These are phyloP conservation scores for Podiceps cristatus DNA, from an alignment of 2,113 vertebrate species.

Conservation along the genomic window DNA sequence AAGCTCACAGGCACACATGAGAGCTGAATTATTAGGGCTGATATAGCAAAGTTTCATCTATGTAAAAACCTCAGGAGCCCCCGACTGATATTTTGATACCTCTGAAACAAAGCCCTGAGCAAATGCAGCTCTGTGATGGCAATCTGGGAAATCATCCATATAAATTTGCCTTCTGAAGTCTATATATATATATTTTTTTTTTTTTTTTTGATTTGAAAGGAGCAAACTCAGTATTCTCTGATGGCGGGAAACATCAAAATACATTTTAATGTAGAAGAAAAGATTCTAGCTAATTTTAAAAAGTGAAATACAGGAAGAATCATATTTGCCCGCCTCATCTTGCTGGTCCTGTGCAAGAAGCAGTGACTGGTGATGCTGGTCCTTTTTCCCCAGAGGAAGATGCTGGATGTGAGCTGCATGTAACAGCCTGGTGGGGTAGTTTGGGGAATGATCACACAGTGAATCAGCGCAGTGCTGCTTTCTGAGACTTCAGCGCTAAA, in stretches of 20 bases:
- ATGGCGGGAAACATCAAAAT: neutral
- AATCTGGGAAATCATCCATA: neutral
- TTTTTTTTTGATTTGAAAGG: neutral
- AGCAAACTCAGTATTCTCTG: neutral
- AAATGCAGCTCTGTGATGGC: neutral
- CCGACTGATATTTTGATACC: neutral
- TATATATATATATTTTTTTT: no score
- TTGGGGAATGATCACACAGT: neutral
- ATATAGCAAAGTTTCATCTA: neutral
- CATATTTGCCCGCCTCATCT: neutral
- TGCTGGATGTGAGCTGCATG: neutral
- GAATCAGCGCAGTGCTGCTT: neutral
- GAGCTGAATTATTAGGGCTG: neutral
- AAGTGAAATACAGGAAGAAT: neutral
- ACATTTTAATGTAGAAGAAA: neutral
- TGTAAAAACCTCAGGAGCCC: neutral
- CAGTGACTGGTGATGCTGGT: neutral
- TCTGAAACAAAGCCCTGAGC: neutral
- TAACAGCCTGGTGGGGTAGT: neutral
- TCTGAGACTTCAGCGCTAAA: accelerated
- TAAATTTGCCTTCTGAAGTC: neutral
- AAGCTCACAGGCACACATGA: neutral
- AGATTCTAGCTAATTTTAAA: neutral
- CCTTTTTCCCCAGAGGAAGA: accelerated
- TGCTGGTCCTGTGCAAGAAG: neutral